Conservation (phyloP, 2,797 vertebrate genomes). For the Capromys pilorides region DNA sequence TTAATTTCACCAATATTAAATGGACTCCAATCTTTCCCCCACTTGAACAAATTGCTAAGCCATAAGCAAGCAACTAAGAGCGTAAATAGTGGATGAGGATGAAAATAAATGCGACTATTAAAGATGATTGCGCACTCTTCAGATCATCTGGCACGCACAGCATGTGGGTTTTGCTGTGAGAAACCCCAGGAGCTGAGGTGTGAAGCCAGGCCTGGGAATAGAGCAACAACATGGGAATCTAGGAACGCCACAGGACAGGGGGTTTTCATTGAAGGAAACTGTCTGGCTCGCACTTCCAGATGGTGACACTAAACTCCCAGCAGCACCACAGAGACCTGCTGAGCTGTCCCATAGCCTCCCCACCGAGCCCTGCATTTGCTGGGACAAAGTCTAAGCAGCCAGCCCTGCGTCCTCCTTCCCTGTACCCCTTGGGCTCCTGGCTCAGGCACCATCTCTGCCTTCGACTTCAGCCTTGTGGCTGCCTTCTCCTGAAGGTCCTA, state of each 20-base stretch:
- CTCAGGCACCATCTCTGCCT: not conserved
- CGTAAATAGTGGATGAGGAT: not conserved
- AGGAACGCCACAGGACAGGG: not conserved
- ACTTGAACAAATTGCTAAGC: not conserved
- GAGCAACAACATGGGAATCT: not conserved
- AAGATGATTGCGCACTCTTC: not conserved
- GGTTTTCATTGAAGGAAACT: not conserved
- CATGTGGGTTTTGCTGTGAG: not conserved
- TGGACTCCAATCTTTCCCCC: not conserved
- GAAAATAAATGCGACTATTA: not conserved
- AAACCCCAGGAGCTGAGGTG: not conserved
- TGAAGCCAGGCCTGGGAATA: not conserved
- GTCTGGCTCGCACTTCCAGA: not conserved
- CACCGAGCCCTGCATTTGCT: not conserved
- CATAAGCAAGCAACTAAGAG: not conserved
- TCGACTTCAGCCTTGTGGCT: not conserved
- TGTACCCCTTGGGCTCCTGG: not conserved
- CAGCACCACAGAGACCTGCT: not conserved
- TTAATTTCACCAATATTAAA: conserved; percentile 24
- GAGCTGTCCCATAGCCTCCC: not conserved
- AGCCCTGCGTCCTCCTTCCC: not conserved
- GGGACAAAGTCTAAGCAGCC: not conserved
- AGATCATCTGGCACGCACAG: not conserved
- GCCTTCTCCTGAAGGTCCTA: not conserved
- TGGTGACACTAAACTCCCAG: not conserved